Base-by-base conservation (phyloP, 92 coral and sea anemone genomes). In the Epizoanthus stellaris region DNA sequence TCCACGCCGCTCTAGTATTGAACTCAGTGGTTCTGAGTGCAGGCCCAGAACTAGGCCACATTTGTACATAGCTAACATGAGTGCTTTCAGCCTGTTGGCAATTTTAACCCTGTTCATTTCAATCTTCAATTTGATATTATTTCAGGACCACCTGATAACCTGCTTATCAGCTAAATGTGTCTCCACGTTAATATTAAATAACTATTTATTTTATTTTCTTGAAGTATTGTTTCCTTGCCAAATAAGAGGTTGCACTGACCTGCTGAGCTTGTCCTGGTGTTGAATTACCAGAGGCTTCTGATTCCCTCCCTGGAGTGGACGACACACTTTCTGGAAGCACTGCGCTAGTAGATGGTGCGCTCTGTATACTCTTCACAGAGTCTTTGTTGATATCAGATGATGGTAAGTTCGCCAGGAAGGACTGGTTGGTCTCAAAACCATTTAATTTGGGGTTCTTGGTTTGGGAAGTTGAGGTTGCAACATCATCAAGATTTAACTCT, bases 401-500 rank as follows among this genome's bases (percentile, higher is more conserved):
- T n/a, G 71, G 80, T 20, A 77, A 14, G 71, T 62, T 72, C 38
- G 85, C 88, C 20, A 92, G 64, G 61, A 90, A 92, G 30, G 91
- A 87, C 73, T 87, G 74, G 77, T 85, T 90, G 52, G 89, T 87
- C 71, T 85, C 86, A 34, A 90, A 73, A 43, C 89, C 93, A 45
- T 79, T 85, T 43, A 86, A 58, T 21, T 91, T 88, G 20, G 93
- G 91, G 36, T 93, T 88, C 34, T 90, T 82, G n/a, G 92, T 86
- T 63, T 95, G 90, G 43, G 91, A 88, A n/a, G 89, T 89, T 40
- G 98, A 85, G 57, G 90, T 93, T 19, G 92, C 93, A 25, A 92
- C 91, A 64, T 91, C 92, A 11, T 89, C 98, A 25, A 97, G 90
- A 59, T 91, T 92, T 45, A 97, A 83, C 81, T 97, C 99, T 0